Percentiles rank a stretch among this genome's conserved stretches.
phyloP scores from a whole-genome alignment of 2,113 vertebrate genomes.

The Xenopus laevis region DNA sequence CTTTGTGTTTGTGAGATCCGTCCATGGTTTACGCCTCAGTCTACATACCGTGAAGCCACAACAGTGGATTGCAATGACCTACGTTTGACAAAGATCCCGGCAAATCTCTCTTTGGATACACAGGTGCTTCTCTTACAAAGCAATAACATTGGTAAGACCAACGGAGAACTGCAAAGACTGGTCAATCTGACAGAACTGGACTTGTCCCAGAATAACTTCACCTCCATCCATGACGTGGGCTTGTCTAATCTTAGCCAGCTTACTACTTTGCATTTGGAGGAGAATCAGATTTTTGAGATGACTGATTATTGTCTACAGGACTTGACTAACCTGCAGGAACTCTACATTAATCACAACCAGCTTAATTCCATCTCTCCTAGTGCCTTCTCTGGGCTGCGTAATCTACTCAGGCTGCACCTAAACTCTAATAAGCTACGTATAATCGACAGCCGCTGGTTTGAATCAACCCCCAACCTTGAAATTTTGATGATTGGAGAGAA shows the following conservation, averaged over 20 bases:
- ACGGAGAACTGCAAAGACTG: slow-evolving; percentile 86
- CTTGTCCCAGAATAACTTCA: slow-evolving; percentile 97
- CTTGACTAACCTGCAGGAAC: slow-evolving; percentile 89
- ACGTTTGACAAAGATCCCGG: slow-evolving; percentile 86
- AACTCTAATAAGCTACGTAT: slow-evolving; percentile 90
- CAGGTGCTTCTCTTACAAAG: slow-evolving; percentile 95
- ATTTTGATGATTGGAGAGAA: slow-evolving; percentile 99
- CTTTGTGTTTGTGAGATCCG: slow-evolving; percentile 94
- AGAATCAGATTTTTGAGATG: slow-evolving; percentile 94
- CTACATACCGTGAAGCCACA: slow-evolving; percentile 93
- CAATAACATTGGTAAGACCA: slow-evolving; percentile 90
- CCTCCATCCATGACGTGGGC: slow-evolving; percentile 84
- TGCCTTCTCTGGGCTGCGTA: slow-evolving; percentile 85
- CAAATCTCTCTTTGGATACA: slow-evolving; percentile 91
- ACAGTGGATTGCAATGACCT: slow-evolving; percentile 98
- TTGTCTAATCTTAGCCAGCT: slow-evolving; percentile 89
- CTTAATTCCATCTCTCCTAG: slow-evolving; percentile 87
- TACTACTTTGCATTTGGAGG: slow-evolving; percentile 92
- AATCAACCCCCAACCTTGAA: slow-evolving; percentile 90
- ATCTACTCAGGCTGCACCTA: slow-evolving; percentile 88
- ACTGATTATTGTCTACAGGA: slow-evolving; percentile 88
- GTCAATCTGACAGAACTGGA: slow-evolving; percentile 93
- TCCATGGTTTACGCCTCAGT: slow-evolving; percentile 97
- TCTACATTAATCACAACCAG: slow-evolving; percentile 98
- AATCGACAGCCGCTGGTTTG: slow-evolving; percentile 94